These are phyloP conservation scores for Hydrozoanthus tunicans DNA, from an alignment of 64 coral and sea anemone species.

Conservation along the genomic window DNA sequence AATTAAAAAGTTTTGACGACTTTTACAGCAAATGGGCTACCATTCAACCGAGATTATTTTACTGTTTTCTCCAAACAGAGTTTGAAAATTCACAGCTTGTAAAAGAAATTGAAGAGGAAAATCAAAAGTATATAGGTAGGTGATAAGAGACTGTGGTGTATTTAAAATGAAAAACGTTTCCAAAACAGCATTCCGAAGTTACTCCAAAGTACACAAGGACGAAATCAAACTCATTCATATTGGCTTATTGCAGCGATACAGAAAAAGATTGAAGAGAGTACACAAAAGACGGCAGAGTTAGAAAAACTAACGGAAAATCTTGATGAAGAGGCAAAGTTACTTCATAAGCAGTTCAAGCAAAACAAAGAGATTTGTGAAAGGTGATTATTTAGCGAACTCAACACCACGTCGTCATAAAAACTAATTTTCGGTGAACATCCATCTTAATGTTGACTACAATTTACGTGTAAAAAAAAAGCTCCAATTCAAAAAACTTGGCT, in stretches of 20 bases:
- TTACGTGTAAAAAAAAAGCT: too few relatives aligned
- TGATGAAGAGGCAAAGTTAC: slow-evolving; percentile 88
- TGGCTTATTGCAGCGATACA: slow-evolving; percentile 51
- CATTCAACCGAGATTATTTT: background rate
- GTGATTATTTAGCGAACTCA: slow-evolving; percentile 10
- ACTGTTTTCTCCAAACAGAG: slow-evolving; percentile 51
- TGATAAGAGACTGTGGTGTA: background rate
- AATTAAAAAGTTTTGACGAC: background rate
- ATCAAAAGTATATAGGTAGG: slow-evolving; percentile 76
- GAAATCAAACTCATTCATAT: too few relatives aligned
- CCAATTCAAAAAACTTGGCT: too few relatives aligned
- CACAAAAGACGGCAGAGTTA: slow-evolving; percentile 49
- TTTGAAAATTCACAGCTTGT: slow-evolving; percentile 87
- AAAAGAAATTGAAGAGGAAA: slow-evolving; percentile 82
- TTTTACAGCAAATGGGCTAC: background rate
- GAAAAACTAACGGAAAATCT: slow-evolving; percentile 76
- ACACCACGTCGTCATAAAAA: too few relatives aligned
- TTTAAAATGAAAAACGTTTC: background rate
- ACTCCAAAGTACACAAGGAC: too few relatives aligned
- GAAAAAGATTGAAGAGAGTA: slow-evolving; percentile 70
- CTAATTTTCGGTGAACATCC: too few relatives aligned
- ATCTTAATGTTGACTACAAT: too few relatives aligned
- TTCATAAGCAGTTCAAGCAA: slow-evolving; percentile 88
- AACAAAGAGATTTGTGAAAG: slow-evolving; percentile 95
- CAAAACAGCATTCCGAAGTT: background rate